Base-by-base conservation (phyloP, 2,888 invertebrate species). In the Embidobia sp. region DNA sequence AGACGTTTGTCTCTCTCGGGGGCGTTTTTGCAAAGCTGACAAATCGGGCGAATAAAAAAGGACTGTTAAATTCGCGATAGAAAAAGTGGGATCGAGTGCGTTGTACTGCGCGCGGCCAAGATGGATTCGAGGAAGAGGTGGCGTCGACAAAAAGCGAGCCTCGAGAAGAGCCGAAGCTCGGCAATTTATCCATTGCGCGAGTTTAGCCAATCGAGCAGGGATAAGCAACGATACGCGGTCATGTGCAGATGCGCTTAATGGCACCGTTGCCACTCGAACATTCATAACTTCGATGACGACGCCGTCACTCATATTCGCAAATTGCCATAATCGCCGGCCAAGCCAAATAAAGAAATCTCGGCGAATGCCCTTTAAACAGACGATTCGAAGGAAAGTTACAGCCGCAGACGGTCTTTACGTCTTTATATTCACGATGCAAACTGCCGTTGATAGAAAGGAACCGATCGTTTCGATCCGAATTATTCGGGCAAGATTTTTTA, bases 141-240 rank as follows among this genome's bases (percentile, higher is more conserved):
- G 59, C 67, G 59, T 40, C 31, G 61, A 42, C 48, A 44, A 64
- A 67, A 69, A 69, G 19, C 42, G 18, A n/a, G n/a, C n/a, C 27
- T 10, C 15, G 15, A 16, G 59, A 49, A 18, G 57, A 53, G 48
- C 37, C 69, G 69, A 76, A 57, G 76, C 67, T 48, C 48, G 22
- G 63, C 76, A 75, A 75, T 75, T 75, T 75, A 75, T 75, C 66
- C 63, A 69, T 75, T 75, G 69, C 75, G 69, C 75, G 40, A 69
- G 57, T 69, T 76, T 76, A 76, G 64, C 63, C 69, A 76, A 76
- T 76, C 69, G 75, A 64, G 69, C 75, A 15, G 10, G 55, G 59
- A 69, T 64, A 57, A 16, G 26, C 19, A 37, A 55, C 29, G 18
- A 19, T 2, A n/a, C 33, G 35, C 37, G 11, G 8, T 7, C 27